Percentiles rank a stretch among this genome's conserved stretches.
Conservation (phyloP, 2,113 vertebrate genomes). For the Colaptes auratus region DNA sequence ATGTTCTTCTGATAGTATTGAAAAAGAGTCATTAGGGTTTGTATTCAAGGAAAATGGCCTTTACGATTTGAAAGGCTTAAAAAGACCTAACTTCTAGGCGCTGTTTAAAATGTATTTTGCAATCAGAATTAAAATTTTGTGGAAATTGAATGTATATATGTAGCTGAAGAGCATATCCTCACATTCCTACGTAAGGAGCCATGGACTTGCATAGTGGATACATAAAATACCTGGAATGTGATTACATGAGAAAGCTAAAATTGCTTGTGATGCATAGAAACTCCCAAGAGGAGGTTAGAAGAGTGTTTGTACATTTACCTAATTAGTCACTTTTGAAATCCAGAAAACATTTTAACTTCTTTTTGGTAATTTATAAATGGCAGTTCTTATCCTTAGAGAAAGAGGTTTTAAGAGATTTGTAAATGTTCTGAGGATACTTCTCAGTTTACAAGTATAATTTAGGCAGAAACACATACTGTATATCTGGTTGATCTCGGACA, state of each 20-base stretch:
- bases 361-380: background rate
- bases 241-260: background rate
- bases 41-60: background rate
- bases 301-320: background rate
- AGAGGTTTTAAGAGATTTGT: background rate
- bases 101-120: background rate
- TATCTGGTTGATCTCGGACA: background rate
- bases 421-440: background rate
- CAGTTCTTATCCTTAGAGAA: background rate
- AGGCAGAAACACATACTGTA: background rate
- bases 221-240: background rate
- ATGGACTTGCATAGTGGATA: background rate
- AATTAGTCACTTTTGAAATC: background rate
- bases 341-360: background rate
- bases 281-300: background rate
- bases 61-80: background rate
- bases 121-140: background rate
- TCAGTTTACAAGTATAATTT: accelerated
- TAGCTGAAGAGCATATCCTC: background rate
- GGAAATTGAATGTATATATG: background rate
- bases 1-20: background rate
- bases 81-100: background rate
- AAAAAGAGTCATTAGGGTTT: background rate
- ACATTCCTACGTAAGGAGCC: background rate
- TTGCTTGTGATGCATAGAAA: background rate